These are phyloP conservation scores for Dolichopus griseipennis DNA, from an alignment of 2,888 invertebrate genomes.

Conservation along the genomic window DNA sequence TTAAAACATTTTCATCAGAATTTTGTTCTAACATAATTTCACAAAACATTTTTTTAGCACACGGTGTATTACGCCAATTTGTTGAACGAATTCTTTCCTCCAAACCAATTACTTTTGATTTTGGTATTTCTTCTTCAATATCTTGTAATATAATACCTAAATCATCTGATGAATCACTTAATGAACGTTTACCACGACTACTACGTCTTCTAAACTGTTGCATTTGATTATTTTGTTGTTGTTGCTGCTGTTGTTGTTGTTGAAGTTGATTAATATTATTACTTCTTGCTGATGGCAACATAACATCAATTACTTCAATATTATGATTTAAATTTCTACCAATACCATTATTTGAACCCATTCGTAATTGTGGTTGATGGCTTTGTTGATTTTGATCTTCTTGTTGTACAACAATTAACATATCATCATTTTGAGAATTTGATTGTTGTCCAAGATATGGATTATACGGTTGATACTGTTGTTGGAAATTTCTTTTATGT, in stretches of 20 bases:
- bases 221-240: too few species aligned
- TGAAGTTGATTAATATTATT: too few species aligned
- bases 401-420: conserved; percentile 22
- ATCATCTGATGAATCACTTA: conserved; percentile 42
- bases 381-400: conserved; percentile 13
- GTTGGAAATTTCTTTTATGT: conserved; percentile 48
- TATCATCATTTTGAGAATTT: conserved; percentile 14
- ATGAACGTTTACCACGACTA: conserved; percentile 17
- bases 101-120: conserved; percentile 15
- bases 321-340: too few species aligned
- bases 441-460: too few species aligned
- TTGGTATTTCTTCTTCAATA: conserved; percentile 27
- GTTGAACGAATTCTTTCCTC: conserved; percentile 46
- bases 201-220: too few species aligned
- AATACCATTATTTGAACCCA: too few species aligned
- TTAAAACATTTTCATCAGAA: conserved; percentile 59
- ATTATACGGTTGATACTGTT: not conserved
- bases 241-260: too few species aligned
- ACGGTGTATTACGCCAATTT: conserved; percentile 67
- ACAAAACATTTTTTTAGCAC: conserved; percentile 69
- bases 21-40: conserved; percentile 62
- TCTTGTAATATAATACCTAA: conserved; percentile 35
- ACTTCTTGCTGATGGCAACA: too few species aligned
- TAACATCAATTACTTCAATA: too few species aligned
- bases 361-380: conserved; percentile 20